phyloP scores from a whole-genome alignment of 2,797 vertebrate genomes.

The Otus scops region DNA sequence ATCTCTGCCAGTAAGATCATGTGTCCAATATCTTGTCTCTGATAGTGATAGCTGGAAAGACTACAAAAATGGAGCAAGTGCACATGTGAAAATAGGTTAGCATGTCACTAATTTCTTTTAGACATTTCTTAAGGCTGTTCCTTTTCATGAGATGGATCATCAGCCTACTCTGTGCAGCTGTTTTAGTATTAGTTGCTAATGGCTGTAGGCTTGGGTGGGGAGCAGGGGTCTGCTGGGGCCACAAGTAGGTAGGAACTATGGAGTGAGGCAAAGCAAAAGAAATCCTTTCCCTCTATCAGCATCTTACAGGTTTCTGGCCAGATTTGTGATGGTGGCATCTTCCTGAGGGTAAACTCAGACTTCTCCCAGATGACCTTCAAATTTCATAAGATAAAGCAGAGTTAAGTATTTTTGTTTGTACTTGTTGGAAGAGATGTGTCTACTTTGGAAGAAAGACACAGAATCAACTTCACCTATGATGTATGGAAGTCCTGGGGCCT shows the following conservation, averaged over 20 bases:
- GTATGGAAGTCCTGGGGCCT: background rate
- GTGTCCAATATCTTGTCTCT: background rate
- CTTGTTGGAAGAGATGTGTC: background rate
- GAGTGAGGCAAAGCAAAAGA: background rate
- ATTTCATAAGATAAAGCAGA: background rate
- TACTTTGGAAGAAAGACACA: background rate
- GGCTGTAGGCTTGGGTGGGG: background rate
- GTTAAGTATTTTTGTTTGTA: background rate
- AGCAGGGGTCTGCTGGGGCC: background rate
- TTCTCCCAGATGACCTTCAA: background rate
- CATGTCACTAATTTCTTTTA: background rate
- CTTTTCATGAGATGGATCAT: background rate
- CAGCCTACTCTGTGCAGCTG: background rate
- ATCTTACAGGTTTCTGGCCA: background rate
- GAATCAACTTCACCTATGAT: background rate
- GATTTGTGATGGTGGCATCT: background rate
- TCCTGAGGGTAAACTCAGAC: background rate
- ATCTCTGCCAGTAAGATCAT: background rate
- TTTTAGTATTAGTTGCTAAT: background rate
- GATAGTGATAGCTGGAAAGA: background rate
- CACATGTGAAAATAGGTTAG: background rate
- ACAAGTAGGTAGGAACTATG: background rate
- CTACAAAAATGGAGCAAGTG: background rate
- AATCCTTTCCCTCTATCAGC: background rate
- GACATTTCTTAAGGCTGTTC: background rate